Evolutionary conservation across 2,797 vertebrate species (phyloP).

Genomic region (Vipera latastei): DNA sequence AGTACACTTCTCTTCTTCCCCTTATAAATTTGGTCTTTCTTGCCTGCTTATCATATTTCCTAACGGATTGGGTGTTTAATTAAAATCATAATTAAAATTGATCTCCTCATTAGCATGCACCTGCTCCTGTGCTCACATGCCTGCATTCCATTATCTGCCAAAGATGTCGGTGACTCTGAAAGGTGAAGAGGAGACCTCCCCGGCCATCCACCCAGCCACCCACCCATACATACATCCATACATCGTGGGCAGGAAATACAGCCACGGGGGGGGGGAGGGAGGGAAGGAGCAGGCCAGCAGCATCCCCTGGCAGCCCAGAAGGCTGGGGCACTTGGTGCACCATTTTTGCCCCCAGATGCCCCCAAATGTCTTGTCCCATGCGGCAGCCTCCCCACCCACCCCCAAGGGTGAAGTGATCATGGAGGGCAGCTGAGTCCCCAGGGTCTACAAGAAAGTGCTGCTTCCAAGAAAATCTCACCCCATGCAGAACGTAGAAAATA

Average conservation of each 20-base stretch:
- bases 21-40: slow-evolving; percentile 61
- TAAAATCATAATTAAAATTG: slow-evolving; percentile 91
- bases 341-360: neutral
- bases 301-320: neutral
- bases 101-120: slow-evolving; percentile 88
- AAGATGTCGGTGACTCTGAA: slow-evolving; percentile 76
- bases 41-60: slow-evolving; percentile 79
- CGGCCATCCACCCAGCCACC: slow-evolving; percentile 43
- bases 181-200: slow-evolving; percentile 68
- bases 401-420: neutral
- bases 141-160: slow-evolving; percentile 73
- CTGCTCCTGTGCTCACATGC: slow-evolving; percentile 78
- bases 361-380: neutral
- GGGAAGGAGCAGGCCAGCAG: neutral
- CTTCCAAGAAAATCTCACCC: neutral
- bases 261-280: slow-evolving; percentile 41
- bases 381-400: neutral
- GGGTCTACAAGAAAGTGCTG: neutral
- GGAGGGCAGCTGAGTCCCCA: neutral
- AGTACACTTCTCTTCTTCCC: slow-evolving; percentile 7
- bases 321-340: accelerated
- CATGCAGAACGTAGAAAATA: neutral
- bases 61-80: slow-evolving; percentile 84
- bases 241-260: slow-evolving; percentile 48
- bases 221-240: slow-evolving; percentile 22